Evolutionary conservation across 2,113 vertebrate genomes (phyloP).

Genomic region (Procavia capensis): DNA sequence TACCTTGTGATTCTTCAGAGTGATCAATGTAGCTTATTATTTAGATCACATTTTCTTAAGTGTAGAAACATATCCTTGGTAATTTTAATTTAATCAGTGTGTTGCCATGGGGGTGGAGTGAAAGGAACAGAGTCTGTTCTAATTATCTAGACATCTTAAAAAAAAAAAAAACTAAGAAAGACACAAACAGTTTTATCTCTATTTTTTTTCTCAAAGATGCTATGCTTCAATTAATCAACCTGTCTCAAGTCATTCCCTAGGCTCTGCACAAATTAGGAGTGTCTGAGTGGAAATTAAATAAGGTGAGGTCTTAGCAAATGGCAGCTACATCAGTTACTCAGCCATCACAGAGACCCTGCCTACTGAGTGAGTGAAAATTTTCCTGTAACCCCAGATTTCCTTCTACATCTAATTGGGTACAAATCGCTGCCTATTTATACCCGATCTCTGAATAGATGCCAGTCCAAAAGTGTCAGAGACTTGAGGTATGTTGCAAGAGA

Average conservation of each 20-base stretch:
- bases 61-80: not conserved
- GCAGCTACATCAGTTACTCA: slow-evolving; percentile 58
- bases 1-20: slow-evolving; percentile 16
- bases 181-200: slow-evolving; percentile 59
- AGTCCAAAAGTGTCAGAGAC: not conserved
- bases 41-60: slow-evolving; percentile 55
- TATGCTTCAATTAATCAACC: slow-evolving; percentile 78
- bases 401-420: slow-evolving; percentile 43
- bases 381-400: slow-evolving; percentile 37
- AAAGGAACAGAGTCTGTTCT: slow-evolving; percentile 66
- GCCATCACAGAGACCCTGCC: slow-evolving; percentile 26
- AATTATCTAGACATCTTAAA: slow-evolving; percentile 40
- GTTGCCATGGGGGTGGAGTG: slow-evolving; percentile 16
- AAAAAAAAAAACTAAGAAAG: not conserved
- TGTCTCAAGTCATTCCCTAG: slow-evolving; percentile 77
- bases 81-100: slow-evolving; percentile 74
- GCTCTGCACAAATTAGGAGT: slow-evolving; percentile 65
- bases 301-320: slow-evolving; percentile 70
- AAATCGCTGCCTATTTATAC: slow-evolving; percentile 60
- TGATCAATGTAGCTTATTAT: not conserved
- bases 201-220: slow-evolving; percentile 43
- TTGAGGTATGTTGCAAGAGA: not conserved
- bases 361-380: slow-evolving; percentile 62
- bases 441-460: not conserved
- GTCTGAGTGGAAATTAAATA: slow-evolving; percentile 79